phyloP scores from a whole-genome alignment of 2,113 vertebrate species.

The Hippocampus zosterae region DNA sequence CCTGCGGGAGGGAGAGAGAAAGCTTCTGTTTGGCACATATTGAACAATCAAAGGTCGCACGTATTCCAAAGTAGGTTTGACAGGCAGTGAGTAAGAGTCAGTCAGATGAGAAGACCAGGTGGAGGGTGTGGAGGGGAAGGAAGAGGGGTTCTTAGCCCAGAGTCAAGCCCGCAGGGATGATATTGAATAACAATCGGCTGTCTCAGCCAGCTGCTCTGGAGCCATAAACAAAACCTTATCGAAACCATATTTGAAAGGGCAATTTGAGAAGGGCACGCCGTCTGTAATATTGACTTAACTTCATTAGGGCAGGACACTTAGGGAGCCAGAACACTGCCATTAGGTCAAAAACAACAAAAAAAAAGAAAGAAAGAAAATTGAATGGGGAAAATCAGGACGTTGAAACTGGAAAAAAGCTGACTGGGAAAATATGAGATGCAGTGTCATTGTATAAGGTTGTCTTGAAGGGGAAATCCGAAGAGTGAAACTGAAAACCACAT shows the following conservation, averaged over 20 bases:
- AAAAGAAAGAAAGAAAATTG: neutral
- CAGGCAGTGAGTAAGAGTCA: conserved; percentile 23
- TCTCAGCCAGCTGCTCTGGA: conserved; percentile 10
- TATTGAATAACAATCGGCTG: neutral
- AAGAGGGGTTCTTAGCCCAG: conserved; percentile 30
- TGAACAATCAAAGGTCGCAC: neutral
- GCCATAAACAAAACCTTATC: neutral
- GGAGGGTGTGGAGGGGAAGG: conserved; percentile 49
- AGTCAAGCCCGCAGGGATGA: conserved; percentile 29
- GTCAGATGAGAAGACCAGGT: conserved; percentile 26
- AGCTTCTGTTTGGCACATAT: conserved; percentile 17
- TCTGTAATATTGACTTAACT: neutral
- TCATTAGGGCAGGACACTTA: neutral
- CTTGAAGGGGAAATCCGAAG: neutral
- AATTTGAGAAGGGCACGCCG: neutral
- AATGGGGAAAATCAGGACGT: neutral
- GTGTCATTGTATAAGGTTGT: neutral
- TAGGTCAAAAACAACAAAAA: neutral
- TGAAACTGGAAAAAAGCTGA: neutral
- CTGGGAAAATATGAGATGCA: neutral
- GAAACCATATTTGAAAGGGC: conserved; percentile 6
- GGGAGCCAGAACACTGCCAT: neutral
- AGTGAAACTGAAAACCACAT: neutral
- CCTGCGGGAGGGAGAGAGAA: conserved; percentile 61
- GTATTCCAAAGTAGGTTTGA: conserved; percentile 3